Conservation (phyloP, 2,888 invertebrate genomes). For the Penaeus monodon region DNA sequence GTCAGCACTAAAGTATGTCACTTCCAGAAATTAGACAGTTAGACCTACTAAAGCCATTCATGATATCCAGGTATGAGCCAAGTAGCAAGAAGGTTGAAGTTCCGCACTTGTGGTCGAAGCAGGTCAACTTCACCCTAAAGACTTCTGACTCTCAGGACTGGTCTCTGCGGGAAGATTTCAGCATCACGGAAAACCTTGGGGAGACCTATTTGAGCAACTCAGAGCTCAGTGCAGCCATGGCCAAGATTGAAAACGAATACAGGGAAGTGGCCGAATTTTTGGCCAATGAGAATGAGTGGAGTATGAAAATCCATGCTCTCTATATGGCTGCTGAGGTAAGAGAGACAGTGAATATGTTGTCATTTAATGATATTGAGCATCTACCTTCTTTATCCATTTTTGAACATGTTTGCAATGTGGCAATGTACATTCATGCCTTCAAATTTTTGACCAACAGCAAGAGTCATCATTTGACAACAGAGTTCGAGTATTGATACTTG, state of each 20-base stretch:
- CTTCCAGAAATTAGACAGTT: not conserved
- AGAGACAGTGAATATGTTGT: not conserved
- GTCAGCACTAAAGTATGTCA: too few species aligned
- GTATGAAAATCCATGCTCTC: constrained; percentile 78
- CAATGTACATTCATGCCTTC: too few species aligned
- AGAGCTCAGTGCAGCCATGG: constrained; percentile 78
- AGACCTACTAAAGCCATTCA: not conserved
- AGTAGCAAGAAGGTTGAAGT: constrained; percentile 77
- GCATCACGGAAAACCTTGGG: constrained; percentile 70
- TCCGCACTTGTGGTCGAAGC: constrained; percentile 71
- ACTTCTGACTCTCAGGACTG: constrained; percentile 85
- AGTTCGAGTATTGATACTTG: constrained; percentile 80
- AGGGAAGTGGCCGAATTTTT: constrained; percentile 79
- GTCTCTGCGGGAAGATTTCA: constrained; percentile 72
- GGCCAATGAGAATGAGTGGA: constrained; percentile 78
- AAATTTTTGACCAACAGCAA: constrained; percentile 57
- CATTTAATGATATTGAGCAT: too few species aligned
- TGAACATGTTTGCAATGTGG: too few species aligned
- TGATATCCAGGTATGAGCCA: constrained; percentile 74
- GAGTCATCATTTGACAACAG: constrained; percentile 49
- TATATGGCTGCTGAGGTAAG: constrained; percentile 72
- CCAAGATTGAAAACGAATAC: constrained; percentile 79
- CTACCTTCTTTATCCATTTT: too few species aligned
- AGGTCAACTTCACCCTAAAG: constrained; percentile 84
- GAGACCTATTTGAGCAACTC: constrained; percentile 77